phyloP scores from a whole-genome alignment of 2,888 invertebrate genomes.

The Spodoptera littoralis region DNA sequence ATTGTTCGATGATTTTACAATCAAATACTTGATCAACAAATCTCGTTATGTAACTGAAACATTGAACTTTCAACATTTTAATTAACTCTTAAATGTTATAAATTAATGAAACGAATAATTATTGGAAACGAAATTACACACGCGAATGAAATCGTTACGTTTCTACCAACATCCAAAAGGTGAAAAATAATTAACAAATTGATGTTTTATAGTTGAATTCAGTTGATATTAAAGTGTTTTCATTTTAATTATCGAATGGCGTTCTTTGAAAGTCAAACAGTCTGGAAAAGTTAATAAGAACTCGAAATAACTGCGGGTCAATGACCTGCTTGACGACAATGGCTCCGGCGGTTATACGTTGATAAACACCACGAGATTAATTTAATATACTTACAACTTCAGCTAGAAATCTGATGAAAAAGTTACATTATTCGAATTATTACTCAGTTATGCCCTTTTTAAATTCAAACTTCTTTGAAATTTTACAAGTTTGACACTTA shows the following conservation, averaged over 20 bases:
- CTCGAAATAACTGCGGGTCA: conserved; percentile 10
- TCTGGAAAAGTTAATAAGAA: conserved; percentile 44
- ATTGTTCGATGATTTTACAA: not conserved
- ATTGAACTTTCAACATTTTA: conserved; percentile 19
- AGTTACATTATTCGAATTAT: no score
- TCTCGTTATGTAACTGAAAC: conserved; percentile 1
- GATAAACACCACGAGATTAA: not conserved
- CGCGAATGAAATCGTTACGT: conserved; percentile 32
- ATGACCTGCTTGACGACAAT: conserved; percentile 3
- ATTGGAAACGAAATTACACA: conserved; percentile 13
- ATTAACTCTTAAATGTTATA: conserved; percentile 30
- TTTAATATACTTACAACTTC: conserved; percentile 13
- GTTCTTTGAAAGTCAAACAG: conserved; percentile 42
- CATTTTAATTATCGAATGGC: conserved; percentile 42
- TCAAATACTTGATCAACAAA: not conserved
- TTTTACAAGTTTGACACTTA: no score
- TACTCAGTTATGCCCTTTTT: no score
- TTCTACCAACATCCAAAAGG: conserved; percentile 36
- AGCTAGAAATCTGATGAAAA: no score
- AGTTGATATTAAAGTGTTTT: conserved; percentile 36
- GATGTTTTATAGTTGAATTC: conserved; percentile 32
- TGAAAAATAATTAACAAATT: conserved; percentile 49
- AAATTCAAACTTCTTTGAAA: no score
- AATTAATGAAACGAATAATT: conserved; percentile 34
- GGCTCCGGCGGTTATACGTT: conserved; percentile 1